Conservation (phyloP, 2,888 invertebrate genomes). For the Pteria penguin region DNA sequence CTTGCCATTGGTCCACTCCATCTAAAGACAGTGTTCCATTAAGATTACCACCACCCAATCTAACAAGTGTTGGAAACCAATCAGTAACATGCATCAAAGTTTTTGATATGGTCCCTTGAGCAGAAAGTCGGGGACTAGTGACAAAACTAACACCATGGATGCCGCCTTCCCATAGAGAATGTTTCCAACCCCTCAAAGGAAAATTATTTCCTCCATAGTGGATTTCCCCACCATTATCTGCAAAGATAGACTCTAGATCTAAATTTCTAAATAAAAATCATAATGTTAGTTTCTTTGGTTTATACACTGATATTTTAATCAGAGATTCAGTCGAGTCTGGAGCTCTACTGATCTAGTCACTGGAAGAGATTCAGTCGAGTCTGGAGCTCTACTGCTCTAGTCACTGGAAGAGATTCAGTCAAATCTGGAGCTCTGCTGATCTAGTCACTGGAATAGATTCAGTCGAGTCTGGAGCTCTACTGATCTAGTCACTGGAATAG, state of each 20-base stretch:
- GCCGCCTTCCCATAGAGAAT: conserved; percentile 67
- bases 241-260: background rate
- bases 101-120: conserved; percentile 37
- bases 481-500: too few relatives aligned
- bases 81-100: conserved; percentile 77
- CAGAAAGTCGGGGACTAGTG: background rate
- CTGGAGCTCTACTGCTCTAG: too few relatives aligned
- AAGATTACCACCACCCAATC: conserved; percentile 67
- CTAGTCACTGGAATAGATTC: too few relatives aligned
- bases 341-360: too few relatives aligned
- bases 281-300: background rate
- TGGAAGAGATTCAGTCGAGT: too few relatives aligned
- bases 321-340: too few relatives aligned
- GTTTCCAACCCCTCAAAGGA: conserved; percentile 66
- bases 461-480: too few relatives aligned
- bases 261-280: background rate
- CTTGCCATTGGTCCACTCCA: conserved; percentile 74
- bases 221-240: conserved; percentile 80
- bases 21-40: conserved; percentile 72
- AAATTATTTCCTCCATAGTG: conserved; percentile 64
- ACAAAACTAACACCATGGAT: conserved; percentile 66
- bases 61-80: conserved; percentile 76
- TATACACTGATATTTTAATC: background rate
- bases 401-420: too few relatives aligned
- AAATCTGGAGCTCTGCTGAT: too few relatives aligned